phyloP scores from a whole-genome alignment of 2,888 invertebrate genomes.

The Onchidella celtica region DNA sequence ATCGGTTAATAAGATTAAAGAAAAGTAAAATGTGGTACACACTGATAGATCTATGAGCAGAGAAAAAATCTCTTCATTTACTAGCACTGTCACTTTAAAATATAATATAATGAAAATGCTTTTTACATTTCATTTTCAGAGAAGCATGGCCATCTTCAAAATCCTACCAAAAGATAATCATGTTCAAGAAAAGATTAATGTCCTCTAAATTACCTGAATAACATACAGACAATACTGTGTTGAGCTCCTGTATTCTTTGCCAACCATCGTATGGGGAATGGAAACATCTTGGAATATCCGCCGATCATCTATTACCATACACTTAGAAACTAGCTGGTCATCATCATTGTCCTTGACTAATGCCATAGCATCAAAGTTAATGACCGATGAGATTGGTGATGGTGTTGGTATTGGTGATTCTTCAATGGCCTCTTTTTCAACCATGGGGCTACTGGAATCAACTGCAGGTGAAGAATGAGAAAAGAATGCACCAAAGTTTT shows the following conservation, averaged over 20 bases:
- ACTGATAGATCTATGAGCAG: too few species aligned
- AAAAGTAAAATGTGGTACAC: too few species aligned
- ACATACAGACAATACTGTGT: conserved; percentile 67
- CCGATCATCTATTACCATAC: conserved; percentile 24
- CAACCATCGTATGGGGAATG: conserved; percentile 62
- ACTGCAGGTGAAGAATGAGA: conserved; percentile 18
- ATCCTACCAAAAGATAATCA: too few species aligned
- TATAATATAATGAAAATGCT: too few species aligned
- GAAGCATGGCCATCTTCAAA: too few species aligned
- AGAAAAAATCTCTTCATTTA: too few species aligned
- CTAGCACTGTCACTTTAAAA: too few species aligned
- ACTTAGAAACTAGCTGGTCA: background rate
- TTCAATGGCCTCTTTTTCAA: background rate
- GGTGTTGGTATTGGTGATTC: conserved; percentile 11
- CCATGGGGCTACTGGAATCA: background rate
- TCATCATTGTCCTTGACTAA: conserved; percentile 18
- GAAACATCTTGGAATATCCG: conserved; percentile 60
- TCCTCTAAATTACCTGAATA: conserved; percentile 67
- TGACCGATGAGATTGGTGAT: conserved; percentile 1
- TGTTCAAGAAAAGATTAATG: too few species aligned
- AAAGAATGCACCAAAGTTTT: conserved; percentile 6
- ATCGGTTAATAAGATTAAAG: too few species aligned
- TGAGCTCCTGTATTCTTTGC: conserved; percentile 61
- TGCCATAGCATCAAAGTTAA: background rate
- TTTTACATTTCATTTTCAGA: too few species aligned